Evolutionary conservation across 2,888 invertebrate species (phyloP).

Genomic region (Ormyrus thymus): DNA sequence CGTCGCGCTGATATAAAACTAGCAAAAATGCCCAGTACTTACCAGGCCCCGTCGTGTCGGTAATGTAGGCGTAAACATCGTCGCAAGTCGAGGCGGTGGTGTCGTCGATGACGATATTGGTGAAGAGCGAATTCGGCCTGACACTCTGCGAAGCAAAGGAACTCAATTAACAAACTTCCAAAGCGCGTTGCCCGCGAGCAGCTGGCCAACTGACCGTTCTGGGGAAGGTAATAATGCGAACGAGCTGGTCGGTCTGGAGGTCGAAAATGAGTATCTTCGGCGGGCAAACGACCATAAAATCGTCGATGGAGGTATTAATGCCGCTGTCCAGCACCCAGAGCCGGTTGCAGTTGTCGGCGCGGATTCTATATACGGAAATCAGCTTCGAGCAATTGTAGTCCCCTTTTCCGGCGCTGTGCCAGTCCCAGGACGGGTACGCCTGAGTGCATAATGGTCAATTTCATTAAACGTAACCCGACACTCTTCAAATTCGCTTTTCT

Average conservation of each 20-base stretch:
- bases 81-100: slow-evolving; percentile 83
- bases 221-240: slow-evolving; percentile 85
- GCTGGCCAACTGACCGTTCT: slow-evolving; percentile 74
- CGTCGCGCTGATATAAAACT: no score
- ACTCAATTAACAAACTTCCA: background rate
- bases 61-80: slow-evolving; percentile 86
- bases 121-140: slow-evolving; percentile 85
- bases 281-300: slow-evolving; percentile 82
- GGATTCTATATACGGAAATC: slow-evolving; percentile 86
- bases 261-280: slow-evolving; percentile 90
- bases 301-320: slow-evolving; percentile 82
- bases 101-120: slow-evolving; percentile 88
- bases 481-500: background rate
- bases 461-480: background rate
- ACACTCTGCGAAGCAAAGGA: slow-evolving; percentile 75
- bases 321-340: slow-evolving; percentile 90
- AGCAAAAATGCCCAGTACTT: slow-evolving; percentile 51
- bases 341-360: slow-evolving; percentile 87
- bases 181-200: background rate
- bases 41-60: slow-evolving; percentile 89
- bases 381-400: slow-evolving; percentile 85
- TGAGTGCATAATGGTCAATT: slow-evolving; percentile 66
- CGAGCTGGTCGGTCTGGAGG: slow-evolving; percentile 82
- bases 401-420: slow-evolving; percentile 83
- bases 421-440: slow-evolving; percentile 87